Base-by-base conservation (phyloP, 2,113 vertebrate genomes). In the Alces alces region DNA sequence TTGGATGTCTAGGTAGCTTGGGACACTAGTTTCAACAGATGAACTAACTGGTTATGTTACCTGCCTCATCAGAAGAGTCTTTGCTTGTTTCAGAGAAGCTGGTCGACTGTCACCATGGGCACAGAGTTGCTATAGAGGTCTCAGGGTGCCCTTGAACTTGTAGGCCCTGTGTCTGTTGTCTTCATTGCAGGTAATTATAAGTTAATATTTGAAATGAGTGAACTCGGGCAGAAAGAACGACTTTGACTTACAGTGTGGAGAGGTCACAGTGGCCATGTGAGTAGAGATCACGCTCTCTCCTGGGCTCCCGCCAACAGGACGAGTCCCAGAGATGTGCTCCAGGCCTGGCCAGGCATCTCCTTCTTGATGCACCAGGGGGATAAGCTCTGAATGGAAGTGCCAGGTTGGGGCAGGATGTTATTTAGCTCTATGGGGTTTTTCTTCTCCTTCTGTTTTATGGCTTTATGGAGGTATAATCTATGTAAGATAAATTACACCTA, bases 121-220 rank as follows among this genome's bases (percentile, higher is more conserved):
- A 12, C 10, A 33, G 45, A 54, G 5, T 21, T 86, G 30, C 60
- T 76, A 0, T 9, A 50, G 54, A 83, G 30, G 70, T 64, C 79
- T 92, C 33, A n/a, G 16, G 55, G 79, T 87, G 92, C 64, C 96
- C 93, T 95, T 97, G 93, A 96, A 73, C 70, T 58, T 33, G 2
- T 16, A 58, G 43, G 39, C 58, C 43, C 66, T 93, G 8, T 89
- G 86, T 93, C 58, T 97, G 39, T 89, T 54, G 78, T 93, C 25
- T 66, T 96, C 90, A n/a, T 17, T 88, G 92, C 43, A 60, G 64
- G 27, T 91, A 45, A 95, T 95, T 97, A 89, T 86, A 97, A 93
- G 96, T 98, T 98, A 97, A 97, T 98, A 7, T 97, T 98, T 98
- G 88, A 98, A 96, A 86, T 60, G 54, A 50, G 55, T 96, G 95